Evolutionary conservation across 2,797 vertebrate species (phyloP).

Genomic region (Lepus oiostolus): DNA sequence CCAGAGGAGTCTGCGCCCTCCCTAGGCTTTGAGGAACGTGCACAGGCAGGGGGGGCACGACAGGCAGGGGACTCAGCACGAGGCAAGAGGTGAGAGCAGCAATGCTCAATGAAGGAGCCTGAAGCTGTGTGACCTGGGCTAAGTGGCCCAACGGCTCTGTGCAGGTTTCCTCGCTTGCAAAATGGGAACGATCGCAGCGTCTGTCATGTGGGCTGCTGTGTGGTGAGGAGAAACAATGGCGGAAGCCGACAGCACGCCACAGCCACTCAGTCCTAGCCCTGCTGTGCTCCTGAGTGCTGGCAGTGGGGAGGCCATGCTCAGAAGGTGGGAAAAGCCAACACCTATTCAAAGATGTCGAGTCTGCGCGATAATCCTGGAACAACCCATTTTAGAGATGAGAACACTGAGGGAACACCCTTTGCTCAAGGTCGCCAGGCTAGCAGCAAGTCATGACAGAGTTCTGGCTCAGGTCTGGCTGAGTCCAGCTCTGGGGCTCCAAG

Average conservation of each 20-base stretch:
- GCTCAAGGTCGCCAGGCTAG: neutral
- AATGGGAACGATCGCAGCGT: neutral
- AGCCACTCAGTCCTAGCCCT: neutral
- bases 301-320: neutral
- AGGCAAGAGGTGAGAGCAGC: neutral
- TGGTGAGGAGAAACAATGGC: neutral
- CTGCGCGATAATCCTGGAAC: neutral
- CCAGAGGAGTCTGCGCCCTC: neutral
- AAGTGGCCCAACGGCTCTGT: neutral
- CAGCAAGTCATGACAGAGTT: neutral
- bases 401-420: neutral
- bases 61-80: neutral
- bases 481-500: neutral
- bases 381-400: neutral
- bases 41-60: accelerated
- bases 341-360: accelerated
- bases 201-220: accelerated
- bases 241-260: neutral
- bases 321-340: neutral
- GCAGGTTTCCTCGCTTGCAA: neutral
- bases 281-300: neutral
- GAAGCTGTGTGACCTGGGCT: neutral
- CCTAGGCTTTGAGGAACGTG: neutral
- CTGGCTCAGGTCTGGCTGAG: neutral
- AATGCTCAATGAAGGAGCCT: accelerated